Evolutionary conservation across 2,113 vertebrate species (phyloP).

Genomic region (Pedionomus torquatus): DNA sequence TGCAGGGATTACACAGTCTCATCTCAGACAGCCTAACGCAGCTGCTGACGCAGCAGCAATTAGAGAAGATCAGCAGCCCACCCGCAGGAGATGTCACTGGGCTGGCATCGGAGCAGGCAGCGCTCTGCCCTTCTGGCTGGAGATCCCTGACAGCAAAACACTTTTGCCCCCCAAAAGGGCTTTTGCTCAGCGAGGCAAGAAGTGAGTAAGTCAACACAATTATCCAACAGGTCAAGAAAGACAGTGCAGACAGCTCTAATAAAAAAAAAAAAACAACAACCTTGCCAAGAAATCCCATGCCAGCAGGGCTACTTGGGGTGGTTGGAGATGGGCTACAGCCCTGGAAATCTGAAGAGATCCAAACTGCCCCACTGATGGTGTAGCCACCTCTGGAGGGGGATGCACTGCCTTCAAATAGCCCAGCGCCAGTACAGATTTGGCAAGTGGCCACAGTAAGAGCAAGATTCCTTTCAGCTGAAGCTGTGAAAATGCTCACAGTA

Average conservation of each 20-base stretch:
- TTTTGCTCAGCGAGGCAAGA: not conserved
- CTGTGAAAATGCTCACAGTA: not conserved
- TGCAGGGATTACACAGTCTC: slow-evolving; percentile 24
- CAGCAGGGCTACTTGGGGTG: not conserved
- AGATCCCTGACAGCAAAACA: not conserved
- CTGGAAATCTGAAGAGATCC: not conserved
- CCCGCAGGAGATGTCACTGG: not conserved
- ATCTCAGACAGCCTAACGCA: not conserved
- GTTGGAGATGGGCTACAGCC: not conserved
- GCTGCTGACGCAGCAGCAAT: not conserved
- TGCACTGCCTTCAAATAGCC: not conserved
- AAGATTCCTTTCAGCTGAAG: not conserved
- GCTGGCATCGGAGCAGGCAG: not conserved
- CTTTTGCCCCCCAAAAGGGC: not conserved
- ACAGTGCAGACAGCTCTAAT: not conserved
- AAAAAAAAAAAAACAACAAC: no score
- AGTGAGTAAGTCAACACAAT: not conserved
- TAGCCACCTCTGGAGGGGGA: not conserved
- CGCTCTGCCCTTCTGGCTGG: not conserved
- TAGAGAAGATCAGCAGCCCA: not conserved
- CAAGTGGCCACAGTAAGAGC: not conserved
- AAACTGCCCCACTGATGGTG: not conserved
- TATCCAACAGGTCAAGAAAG: not conserved
- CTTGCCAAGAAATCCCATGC: not conserved
- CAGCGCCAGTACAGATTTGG: not conserved